A percentile compares a stretch with the other conserved stretches of the same genome.
Evolutionary conservation across 2,113 vertebrate genomes (phyloP).

Genomic region (Ramphastos sulfuratus): DNA sequence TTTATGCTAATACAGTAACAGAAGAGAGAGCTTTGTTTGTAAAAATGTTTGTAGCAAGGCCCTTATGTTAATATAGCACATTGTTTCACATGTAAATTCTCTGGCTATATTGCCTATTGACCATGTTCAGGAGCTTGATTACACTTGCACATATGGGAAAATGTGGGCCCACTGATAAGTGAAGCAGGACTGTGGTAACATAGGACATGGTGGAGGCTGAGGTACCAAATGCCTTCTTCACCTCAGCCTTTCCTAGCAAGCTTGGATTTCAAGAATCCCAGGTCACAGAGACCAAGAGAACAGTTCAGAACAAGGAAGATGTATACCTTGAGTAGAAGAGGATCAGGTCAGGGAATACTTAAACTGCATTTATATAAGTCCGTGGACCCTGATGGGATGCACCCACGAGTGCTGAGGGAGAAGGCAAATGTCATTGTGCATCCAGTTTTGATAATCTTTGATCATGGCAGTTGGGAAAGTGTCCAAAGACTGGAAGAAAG

Average conservation of each 20-base stretch:
- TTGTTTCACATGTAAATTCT: not conserved
- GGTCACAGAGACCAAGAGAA: not conserved
- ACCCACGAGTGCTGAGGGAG: not conserved
- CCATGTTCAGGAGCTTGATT: not conserved
- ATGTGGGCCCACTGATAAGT: not conserved
- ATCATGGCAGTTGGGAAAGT: not conserved
- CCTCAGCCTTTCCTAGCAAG: not conserved
- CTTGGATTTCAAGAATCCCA: not conserved
- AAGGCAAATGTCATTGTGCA: fast-evolving
- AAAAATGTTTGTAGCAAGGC: not conserved
- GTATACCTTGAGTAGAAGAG: not conserved
- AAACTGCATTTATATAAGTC: not conserved
- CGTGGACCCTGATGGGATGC: not conserved
- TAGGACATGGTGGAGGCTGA: not conserved
- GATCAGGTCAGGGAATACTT: not conserved
- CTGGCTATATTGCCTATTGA: not conserved
- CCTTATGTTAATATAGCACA: not conserved
- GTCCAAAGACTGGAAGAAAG: not conserved
- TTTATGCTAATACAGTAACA: conserved; percentile 31
- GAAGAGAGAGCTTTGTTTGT: not conserved
- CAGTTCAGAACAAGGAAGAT: not conserved
- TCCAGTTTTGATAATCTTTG: not conserved
- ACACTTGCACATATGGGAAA: not conserved
- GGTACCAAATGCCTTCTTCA: not conserved
- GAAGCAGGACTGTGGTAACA: not conserved